Evolutionary conservation across 2,797 vertebrate genomes (phyloP).

Genomic region (Acrossocheilus fasciatus): DNA sequence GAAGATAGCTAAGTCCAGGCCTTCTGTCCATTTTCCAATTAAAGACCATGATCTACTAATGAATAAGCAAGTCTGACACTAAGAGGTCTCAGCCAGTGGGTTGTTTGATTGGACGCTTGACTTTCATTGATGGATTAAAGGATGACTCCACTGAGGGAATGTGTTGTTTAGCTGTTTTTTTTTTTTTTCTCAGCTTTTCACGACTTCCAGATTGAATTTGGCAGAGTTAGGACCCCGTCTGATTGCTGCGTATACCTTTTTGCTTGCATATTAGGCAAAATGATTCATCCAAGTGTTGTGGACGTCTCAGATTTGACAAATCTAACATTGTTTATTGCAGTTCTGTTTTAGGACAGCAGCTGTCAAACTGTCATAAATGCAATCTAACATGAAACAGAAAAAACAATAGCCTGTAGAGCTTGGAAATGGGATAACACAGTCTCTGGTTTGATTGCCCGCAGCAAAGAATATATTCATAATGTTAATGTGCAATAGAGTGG

Average conservation of each 20-base stretch:
- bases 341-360: slow-evolving; percentile 20
- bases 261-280: not conserved
- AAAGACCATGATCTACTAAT: slow-evolving; percentile 4
- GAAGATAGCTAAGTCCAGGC: not conserved
- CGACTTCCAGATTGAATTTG: not conserved
- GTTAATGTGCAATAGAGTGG: slow-evolving; percentile 22
- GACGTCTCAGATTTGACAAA: slow-evolving; percentile 12
- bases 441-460: not conserved
- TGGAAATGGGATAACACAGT: slow-evolving; percentile 27
- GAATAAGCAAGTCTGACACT: slow-evolving; percentile 3
- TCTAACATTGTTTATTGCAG: slow-evolving; percentile 20
- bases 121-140: not conserved
- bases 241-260: not conserved
- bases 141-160: not conserved
- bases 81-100: not conserved
- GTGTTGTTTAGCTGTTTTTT: slow-evolving; percentile 1
- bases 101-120: not conserved
- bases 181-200: not conserved
- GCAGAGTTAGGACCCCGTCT: not conserved
- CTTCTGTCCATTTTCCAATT: not conserved
- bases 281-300: not conserved
- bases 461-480: slow-evolving; percentile 21
- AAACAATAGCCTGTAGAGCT: slow-evolving; percentile 14
- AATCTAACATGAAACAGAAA: slow-evolving; percentile 28
- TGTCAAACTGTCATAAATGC: slow-evolving; percentile 34